phyloP scores from a whole-genome alignment of 1,140 invertebrate genomes.

The Orussus abietinus region DNA sequence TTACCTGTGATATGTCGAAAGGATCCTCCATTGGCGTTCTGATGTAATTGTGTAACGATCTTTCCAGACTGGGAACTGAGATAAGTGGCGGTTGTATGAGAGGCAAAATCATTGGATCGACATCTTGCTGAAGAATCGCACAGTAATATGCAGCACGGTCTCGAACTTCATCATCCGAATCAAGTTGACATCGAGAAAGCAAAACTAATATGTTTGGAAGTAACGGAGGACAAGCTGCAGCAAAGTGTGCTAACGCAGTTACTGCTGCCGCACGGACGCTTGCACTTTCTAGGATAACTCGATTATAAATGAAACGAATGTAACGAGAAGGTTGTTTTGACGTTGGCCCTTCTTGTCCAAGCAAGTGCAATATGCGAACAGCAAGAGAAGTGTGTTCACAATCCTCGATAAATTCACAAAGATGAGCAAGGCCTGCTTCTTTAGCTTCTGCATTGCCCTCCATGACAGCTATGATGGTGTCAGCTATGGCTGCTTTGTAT shows the following conservation, averaged over 20 bases:
- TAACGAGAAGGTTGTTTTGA: slow-evolving; percentile 92
- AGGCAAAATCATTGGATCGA: slow-evolving; percentile 51
- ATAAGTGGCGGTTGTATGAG: slow-evolving; percentile 58
- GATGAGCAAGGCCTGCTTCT: slow-evolving; percentile 91
- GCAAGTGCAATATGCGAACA: slow-evolving; percentile 94
- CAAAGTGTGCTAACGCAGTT: slow-evolving; percentile 95
- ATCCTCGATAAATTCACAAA: slow-evolving; percentile 99
- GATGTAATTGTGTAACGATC: slow-evolving; percentile 81
- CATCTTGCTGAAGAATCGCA: slow-evolving; percentile 69
- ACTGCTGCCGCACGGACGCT: slow-evolving; percentile 94
- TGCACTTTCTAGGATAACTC: slow-evolving; percentile 95
- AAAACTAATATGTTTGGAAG: slow-evolving; percentile 83
- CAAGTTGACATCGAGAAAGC: slow-evolving; percentile 85
- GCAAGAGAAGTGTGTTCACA: slow-evolving; percentile 97
- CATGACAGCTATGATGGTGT: slow-evolving; percentile 96
- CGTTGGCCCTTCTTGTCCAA: slow-evolving; percentile 94
- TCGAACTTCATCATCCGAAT: slow-evolving; percentile 97
- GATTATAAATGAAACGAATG: slow-evolving; percentile 98
- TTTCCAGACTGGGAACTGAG: slow-evolving; percentile 82
- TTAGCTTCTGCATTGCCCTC: slow-evolving; percentile 94
- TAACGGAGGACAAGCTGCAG: slow-evolving; percentile 88
- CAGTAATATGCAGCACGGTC: slow-evolving; percentile 98
- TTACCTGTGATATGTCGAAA: slow-evolving; percentile 76
- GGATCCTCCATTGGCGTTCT: slow-evolving; percentile 64
- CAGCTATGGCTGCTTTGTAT: slow-evolving; percentile 97